A percentile compares a stretch with the other conserved stretches of the same genome.
Conservation (phyloP, 2,888 invertebrate species). For the Agrenia bidenticulata region DNA sequence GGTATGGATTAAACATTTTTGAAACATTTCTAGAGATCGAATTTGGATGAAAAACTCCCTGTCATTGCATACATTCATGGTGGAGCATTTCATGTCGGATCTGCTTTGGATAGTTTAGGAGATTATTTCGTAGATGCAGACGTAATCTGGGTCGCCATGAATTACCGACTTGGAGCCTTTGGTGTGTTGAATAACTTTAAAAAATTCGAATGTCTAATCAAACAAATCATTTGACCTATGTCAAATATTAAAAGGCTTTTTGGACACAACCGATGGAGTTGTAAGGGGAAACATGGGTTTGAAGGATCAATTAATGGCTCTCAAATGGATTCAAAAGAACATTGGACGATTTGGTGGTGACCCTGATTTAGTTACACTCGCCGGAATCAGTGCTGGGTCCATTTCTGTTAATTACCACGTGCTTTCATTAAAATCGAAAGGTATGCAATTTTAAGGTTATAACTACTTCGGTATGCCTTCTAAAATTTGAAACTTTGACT, state of each 20-base stretch:
- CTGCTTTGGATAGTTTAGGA: no score
- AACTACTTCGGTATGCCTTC: constrained; percentile 25
- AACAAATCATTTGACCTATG: neutral
- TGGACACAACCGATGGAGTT: constrained; percentile 39
- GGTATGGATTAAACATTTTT: no score
- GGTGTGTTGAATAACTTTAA: no score
- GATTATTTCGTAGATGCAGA: no score
- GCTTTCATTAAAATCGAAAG: constrained; percentile 37
- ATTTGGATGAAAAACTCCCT: neutral
- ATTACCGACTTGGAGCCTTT: no score
- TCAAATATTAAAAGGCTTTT: constrained; percentile 25
- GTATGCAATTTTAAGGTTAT: constrained; percentile 12
- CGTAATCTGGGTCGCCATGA: no score
- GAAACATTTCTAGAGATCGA: no score
- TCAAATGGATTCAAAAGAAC: constrained; percentile 39
- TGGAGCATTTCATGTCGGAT: constrained; percentile 8
- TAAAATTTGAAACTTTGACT: neutral
- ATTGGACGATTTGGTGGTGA: constrained; percentile 36
- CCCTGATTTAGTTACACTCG: constrained; percentile 33
- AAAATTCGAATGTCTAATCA: no score
- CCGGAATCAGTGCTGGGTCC: constrained; percentile 23
- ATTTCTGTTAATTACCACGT: constrained; percentile 37
- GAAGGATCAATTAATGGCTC: constrained; percentile 22
- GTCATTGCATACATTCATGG: constrained; percentile 25
- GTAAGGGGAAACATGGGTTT: constrained; percentile 34